These are phyloP conservation scores for Stomorhina lunata DNA, from an alignment of 2,888 invertebrate species.

Conservation along the genomic window DNA sequence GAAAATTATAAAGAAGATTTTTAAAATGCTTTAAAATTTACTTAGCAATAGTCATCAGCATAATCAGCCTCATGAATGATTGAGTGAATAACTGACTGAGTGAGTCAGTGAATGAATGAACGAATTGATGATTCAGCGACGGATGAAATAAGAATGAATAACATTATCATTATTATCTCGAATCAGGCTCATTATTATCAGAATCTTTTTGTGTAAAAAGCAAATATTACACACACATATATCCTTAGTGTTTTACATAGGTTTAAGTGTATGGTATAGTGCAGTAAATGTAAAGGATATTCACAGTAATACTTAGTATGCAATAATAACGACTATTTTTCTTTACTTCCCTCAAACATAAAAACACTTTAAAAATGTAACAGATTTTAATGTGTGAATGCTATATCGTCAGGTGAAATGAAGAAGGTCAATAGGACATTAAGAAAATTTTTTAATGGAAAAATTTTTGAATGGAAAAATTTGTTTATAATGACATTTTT, in stretches of 20 bases:
- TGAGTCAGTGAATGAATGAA: neutral
- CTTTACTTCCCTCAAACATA: slow-evolving; percentile 11
- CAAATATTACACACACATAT: neutral
- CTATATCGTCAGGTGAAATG: too few relatives aligned
- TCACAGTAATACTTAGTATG: slow-evolving; percentile 51
- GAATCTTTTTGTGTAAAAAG: too few relatives aligned
- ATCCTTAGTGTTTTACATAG: neutral
- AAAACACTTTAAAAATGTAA: slow-evolving; percentile 33
- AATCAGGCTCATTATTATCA: slow-evolving; percentile 51
- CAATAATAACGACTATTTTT: slow-evolving; percentile 51
- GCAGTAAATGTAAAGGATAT: slow-evolving; percentile 27
- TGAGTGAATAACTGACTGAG: neutral
- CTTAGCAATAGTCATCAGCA: slow-evolving; percentile 47
- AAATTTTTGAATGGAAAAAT: too few relatives aligned
- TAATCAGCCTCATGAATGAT: slow-evolving; percentile 33
- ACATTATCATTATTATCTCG: slow-evolving; percentile 48
- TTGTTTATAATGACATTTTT: too few relatives aligned
- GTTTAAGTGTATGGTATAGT: neutral
- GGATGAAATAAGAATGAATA: slow-evolving; percentile 14
- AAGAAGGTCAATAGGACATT: too few relatives aligned
- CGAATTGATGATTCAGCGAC: neutral
- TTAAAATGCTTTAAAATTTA: slow-evolving; percentile 36
- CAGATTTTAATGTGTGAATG: slow-evolving; percentile 21
- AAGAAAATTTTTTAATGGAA: too few relatives aligned
- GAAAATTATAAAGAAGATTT: neutral